These are phyloP conservation scores for Halichondria panicea DNA, from an alignment of 37 sponge, comb jelly and placozoan genomes.

Conservation along the genomic window DNA sequence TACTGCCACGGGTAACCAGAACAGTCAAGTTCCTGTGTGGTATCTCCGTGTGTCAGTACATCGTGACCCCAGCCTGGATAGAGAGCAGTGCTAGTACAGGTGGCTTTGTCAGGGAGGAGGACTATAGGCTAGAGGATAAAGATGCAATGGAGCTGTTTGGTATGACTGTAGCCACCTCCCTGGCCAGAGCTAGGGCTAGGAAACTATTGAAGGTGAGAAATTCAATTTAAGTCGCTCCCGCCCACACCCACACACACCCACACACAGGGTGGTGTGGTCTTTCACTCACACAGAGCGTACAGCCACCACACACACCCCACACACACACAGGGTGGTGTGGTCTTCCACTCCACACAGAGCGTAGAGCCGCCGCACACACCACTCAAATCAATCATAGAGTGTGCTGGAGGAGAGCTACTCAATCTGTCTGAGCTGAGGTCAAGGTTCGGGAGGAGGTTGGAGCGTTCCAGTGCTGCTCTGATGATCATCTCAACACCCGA, in stretches of 20 bases:
- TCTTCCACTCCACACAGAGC: slow-evolving; percentile 46
- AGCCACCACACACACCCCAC: slow-evolving; percentile 15
- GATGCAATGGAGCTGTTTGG: slow-evolving; percentile 52
- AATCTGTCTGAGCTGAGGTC: background rate
- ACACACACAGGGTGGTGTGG: slow-evolving; percentile 33
- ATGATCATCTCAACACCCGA: slow-evolving; percentile 46
- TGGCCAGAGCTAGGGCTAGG: slow-evolving; percentile 37
- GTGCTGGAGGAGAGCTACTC: slow-evolving; percentile 72
- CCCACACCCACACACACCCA: too few relatives aligned
- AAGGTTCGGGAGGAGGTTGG: too few relatives aligned
- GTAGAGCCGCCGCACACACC: slow-evolving; percentile 38
- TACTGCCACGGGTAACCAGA: slow-evolving; percentile 62
- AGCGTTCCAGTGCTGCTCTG: slow-evolving; percentile 17
- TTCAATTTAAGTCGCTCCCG: too few relatives aligned
- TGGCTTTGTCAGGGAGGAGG: slow-evolving; percentile 49
- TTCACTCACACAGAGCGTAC: slow-evolving; percentile 48
- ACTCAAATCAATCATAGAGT: slow-evolving; percentile 51
- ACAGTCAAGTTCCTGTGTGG: slow-evolving; percentile 89
- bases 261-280: too few relatives aligned
- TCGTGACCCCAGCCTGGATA: slow-evolving; percentile 78
- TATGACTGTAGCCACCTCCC: slow-evolving; percentile 53
- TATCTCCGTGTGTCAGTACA: slow-evolving; percentile 59
- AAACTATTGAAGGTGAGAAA: slow-evolving; percentile 51
- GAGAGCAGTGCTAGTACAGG: slow-evolving; percentile 40
- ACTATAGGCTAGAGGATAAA: slow-evolving; percentile 52